Base-by-base conservation (phyloP, 1,140 invertebrate genomes). In the Drosophila nebulosa region DNA sequence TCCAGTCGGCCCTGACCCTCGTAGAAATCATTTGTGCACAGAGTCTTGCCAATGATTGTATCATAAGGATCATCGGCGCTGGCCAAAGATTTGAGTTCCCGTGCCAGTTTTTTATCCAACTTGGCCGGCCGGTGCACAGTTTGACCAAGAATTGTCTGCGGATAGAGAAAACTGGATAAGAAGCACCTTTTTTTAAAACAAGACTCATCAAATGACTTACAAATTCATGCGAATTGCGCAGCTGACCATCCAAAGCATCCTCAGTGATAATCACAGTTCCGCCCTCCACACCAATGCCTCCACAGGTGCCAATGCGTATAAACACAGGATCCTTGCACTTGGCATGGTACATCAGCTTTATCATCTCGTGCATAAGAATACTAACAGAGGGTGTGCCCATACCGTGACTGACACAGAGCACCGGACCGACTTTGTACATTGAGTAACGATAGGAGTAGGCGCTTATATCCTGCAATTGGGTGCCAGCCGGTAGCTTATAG, bases 1-100 rank as follows among this genome's bases (percentile, higher is more conserved):
- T 99, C 98, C 64, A 99, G 91, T 63, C 99, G 94, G 2, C 96
- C 98, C 92, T 99, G 97, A 6, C 95, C 98, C 95, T 99, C 98
- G 92, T 99, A 99, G 92, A 99, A 99, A 91, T 99, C 98, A 79
- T 97, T 95, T 4, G 98, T 97, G 91, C 98, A 99, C 94, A 99
- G 96, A 0, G 98, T 99, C 91, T 96, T 98, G 24, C 99, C 99
- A 30, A 93, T 93, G 18, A 97, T 93, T 1, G 96, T 97, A 12
- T 97, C 95, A 88, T 97, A 98, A 0, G 96, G 96, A 90, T 97
- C 96, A 67, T 96, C 95, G 2, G 92, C 90, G 2, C 94, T 93
- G 0, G 95, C 93, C 39, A 97, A 91, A 0, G 93, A 93, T 72
- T 95, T 95, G 2, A 99, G 91, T 78, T 98, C 97, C 26, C 95